Conservation (phyloP, 2,113 vertebrate genomes). For the Coptodon rendalli region DNA sequence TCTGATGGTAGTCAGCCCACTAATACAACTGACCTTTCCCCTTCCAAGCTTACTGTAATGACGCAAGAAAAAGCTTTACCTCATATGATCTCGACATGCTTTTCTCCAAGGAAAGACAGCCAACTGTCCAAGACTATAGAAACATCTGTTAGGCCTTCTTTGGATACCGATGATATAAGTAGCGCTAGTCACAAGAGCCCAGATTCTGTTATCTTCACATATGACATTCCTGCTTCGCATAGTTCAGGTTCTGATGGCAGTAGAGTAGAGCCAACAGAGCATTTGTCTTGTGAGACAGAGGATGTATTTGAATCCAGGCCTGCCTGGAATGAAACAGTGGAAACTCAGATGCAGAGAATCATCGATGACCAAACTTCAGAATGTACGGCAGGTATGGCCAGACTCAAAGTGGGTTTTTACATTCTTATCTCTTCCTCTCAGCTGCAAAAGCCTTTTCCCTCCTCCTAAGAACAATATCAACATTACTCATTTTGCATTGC, state of each 20-base stretch:
- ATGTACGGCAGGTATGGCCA: constrained; percentile 85
- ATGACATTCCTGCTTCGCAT: constrained; percentile 79
- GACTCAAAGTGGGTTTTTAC: constrained; percentile 56
- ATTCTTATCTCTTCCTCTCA: constrained; percentile 38
- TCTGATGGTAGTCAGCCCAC: constrained; percentile 73
- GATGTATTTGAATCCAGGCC: constrained; percentile 93
- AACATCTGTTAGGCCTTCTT: constrained; percentile 29
- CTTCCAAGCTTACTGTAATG: constrained; percentile 71
- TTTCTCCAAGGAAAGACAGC: neutral
- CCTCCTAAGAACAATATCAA: constrained; percentile 65
- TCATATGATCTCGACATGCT: constrained; percentile 20
- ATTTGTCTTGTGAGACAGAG: constrained; percentile 79
- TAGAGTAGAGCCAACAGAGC: constrained; percentile 61
- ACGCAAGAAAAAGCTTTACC: constrained; percentile 51
- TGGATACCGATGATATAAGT: constrained; percentile 47
- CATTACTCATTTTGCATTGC: constrained; percentile 23
- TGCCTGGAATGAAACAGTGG: constrained; percentile 90
- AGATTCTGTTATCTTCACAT: constrained; percentile 79
- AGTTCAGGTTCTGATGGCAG: constrained; percentile 82
- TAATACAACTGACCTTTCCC: constrained; percentile 63
- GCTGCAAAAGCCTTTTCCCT: constrained; percentile 68
- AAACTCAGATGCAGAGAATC: constrained; percentile 96
- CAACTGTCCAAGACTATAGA: neutral
- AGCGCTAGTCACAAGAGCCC: constrained; percentile 60
- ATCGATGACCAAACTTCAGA: constrained; percentile 87